A percentile compares a stretch with the other conserved stretches of the same genome.
Conservation (phyloP, 2,888 invertebrate species). For the Gryllus longicercus region DNA sequence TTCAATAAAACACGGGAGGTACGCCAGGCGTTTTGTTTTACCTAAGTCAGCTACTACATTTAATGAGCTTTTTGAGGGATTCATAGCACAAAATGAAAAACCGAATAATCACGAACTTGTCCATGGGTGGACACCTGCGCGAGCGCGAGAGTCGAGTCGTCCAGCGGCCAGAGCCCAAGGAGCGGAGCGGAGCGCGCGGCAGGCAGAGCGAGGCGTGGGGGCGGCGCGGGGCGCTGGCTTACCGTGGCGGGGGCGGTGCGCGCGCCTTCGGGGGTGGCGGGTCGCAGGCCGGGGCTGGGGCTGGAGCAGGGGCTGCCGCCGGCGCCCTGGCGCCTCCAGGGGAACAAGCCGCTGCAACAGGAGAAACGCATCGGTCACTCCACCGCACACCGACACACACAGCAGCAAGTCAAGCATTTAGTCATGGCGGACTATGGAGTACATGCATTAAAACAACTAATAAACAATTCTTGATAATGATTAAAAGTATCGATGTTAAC, state of each 20-base stretch:
- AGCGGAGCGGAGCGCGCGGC: not conserved
- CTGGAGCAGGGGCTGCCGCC: conserved; percentile 36
- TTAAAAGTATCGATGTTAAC: too few species aligned
- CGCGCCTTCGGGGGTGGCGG: conserved; percentile 39
- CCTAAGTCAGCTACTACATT: too few species aligned
- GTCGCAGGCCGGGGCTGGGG: conserved; percentile 39
- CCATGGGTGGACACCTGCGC: not conserved
- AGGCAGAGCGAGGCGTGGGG: not conserved
- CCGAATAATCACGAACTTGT: too few species aligned
- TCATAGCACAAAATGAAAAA: too few species aligned
- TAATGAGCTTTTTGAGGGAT: too few species aligned
- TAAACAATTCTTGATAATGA: too few species aligned
- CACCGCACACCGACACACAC: not conserved
- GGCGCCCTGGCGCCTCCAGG: conserved; percentile 36
- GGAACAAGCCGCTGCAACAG: conserved; percentile 40
- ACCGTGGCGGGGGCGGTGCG: conserved; percentile 42
- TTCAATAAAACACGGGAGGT: too few species aligned
- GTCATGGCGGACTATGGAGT: too few species aligned
- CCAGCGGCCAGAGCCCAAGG: not conserved
- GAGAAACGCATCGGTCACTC: conserved; percentile 20
- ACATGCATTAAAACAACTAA: too few species aligned
- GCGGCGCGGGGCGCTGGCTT: conserved; percentile 32
- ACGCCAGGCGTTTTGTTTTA: too few species aligned
- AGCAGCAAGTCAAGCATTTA: not conserved
- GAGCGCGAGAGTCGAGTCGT: not conserved